Conservation (phyloP, 2,797 vertebrate genomes). For the Chromis chromis region DNA sequence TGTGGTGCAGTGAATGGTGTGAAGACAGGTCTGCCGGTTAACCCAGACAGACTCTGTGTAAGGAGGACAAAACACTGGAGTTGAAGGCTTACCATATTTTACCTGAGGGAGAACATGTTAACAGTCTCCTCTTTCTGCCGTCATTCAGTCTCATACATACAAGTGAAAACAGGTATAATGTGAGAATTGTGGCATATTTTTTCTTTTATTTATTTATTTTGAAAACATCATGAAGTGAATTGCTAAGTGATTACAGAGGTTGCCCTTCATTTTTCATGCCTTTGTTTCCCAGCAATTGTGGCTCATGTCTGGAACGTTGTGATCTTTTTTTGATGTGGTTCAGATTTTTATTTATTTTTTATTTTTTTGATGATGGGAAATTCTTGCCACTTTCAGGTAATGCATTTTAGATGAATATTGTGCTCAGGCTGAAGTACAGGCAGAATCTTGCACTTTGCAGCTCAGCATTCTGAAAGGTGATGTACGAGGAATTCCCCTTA, state of each 20-base stretch:
- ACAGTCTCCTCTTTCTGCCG: constrained; percentile 28
- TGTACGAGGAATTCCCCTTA: constrained; percentile 57
- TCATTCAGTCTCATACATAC: constrained; percentile 11
- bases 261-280: constrained; percentile 15
- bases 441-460: constrained; percentile 41
- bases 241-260: constrained; percentile 14
- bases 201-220: constrained; percentile 11
- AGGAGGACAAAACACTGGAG: constrained; percentile 32
- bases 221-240: constrained; percentile 5
- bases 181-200: constrained; percentile 9
- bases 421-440: constrained; percentile 30
- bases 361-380: not conserved
- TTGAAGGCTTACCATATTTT: constrained; percentile 16
- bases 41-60: constrained; percentile 43
- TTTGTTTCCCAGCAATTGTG: constrained; percentile 28
- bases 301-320: constrained; percentile 14
- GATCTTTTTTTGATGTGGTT: constrained; percentile 7
- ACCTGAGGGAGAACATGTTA: constrained; percentile 40
- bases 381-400: not conserved
- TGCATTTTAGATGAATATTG: constrained; percentile 17
- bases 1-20: constrained; percentile 10
- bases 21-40: constrained; percentile 39
- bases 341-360: constrained; percentile 15
- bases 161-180: constrained; percentile 36
- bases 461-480: constrained; percentile 4